A percentile compares a stretch with the other conserved stretches of the same genome.
Evolutionary conservation across 2,797 vertebrate species (phyloP).

Genomic region (Astyanax mexicanus): DNA sequence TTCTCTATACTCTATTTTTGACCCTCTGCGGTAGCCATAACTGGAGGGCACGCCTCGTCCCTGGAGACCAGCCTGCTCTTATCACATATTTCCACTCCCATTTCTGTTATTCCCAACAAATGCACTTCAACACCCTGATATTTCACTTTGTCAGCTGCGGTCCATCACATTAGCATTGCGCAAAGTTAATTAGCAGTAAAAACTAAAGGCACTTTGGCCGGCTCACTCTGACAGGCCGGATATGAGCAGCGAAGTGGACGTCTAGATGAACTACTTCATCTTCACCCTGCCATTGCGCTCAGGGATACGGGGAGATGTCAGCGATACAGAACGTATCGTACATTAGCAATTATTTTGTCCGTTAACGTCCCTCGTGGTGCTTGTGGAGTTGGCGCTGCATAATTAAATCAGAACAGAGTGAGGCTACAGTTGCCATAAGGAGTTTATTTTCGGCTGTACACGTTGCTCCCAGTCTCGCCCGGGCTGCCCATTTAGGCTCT

Average conservation of each 20-base stretch:
- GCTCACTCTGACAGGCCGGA: slow-evolving; percentile 62
- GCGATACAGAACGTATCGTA: slow-evolving; percentile 60
- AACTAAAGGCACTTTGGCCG: slow-evolving; percentile 61
- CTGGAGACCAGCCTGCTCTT: slow-evolving; percentile 42
- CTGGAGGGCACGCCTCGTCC: slow-evolving; percentile 26
- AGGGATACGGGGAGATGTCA: slow-evolving; percentile 53
- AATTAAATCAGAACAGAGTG: slow-evolving; percentile 74
- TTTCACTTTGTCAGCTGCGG: slow-evolving; percentile 55
- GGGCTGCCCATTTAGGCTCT: slow-evolving; percentile 56
- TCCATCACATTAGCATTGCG: slow-evolving; percentile 58
- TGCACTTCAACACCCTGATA: slow-evolving; percentile 60
- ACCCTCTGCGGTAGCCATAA: slow-evolving; percentile 14
- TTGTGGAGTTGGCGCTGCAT: slow-evolving; percentile 59
- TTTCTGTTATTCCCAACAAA: slow-evolving; percentile 55
- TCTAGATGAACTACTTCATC: slow-evolving; percentile 57
- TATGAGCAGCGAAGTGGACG: slow-evolving; percentile 64
- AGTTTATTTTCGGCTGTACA: slow-evolving; percentile 58
- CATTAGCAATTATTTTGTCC: slow-evolving; percentile 69
- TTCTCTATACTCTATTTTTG: slow-evolving; percentile 3
- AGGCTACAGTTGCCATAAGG: slow-evolving; percentile 68
- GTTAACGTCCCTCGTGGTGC: slow-evolving; percentile 67
- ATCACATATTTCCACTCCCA: slow-evolving; percentile 50
- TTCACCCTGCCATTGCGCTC: slow-evolving; percentile 55
- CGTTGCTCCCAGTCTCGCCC: slow-evolving; percentile 57
- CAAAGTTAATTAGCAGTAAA: slow-evolving; percentile 65